A percentile compares a stretch with the other conserved stretches of the same genome.
Conservation (phyloP, 2,113 vertebrate species). For the Protobothrops flavoviridis region DNA sequence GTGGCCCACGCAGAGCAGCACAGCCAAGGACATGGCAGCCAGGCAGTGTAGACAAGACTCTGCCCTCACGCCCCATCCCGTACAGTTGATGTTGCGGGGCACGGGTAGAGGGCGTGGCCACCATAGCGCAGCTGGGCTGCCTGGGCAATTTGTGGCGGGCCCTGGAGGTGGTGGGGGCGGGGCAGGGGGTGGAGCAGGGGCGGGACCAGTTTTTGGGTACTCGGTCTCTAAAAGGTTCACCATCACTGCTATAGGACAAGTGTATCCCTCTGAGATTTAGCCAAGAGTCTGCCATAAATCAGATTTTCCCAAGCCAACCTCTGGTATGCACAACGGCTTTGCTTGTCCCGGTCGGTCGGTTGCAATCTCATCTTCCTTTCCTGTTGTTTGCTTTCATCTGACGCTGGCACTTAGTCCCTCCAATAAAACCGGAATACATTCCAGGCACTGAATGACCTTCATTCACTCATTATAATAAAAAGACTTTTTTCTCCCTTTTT, state of each 20-base stretch:
- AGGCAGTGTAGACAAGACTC: no score
- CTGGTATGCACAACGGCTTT: background rate
- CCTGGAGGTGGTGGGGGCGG: no score
- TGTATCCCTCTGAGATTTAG: background rate
- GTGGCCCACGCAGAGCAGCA: no score
- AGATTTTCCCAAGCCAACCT: background rate
- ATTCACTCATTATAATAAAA: constrained; percentile 52
- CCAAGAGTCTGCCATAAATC: background rate
- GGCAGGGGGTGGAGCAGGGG: no score
- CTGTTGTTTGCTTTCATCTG: constrained; percentile 30
- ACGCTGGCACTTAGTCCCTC: constrained; percentile 52
- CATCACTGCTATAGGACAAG: background rate
- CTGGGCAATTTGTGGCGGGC: no score
- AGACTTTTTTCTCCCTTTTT: constrained; percentile 12
- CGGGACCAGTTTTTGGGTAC: no score
- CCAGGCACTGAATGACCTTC: constrained; percentile 36
- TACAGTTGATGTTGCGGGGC: no score
- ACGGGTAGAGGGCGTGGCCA: no score
- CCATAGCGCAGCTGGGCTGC: no score
- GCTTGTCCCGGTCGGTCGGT: constrained; percentile 49
- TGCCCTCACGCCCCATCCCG: no score
- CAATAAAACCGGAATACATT: constrained; percentile 58
- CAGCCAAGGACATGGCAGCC: no score
- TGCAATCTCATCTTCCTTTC: constrained; percentile 46
- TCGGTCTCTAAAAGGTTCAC: no score